Evolutionary conservation across 2,797 vertebrate genomes (phyloP).

Genomic region (Sebastes nivosus): DNA sequence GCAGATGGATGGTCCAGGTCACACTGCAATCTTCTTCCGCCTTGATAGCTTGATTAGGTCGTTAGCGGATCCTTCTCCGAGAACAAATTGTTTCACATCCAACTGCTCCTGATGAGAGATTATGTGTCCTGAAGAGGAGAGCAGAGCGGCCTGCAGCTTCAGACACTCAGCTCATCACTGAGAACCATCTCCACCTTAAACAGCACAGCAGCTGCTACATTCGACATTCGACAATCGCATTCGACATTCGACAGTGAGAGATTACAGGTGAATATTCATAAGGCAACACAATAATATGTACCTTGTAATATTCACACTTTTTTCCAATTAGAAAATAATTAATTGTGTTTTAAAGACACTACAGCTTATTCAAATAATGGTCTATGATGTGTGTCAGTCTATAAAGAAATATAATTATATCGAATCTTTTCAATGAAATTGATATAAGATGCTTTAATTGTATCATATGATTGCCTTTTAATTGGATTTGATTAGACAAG

Average conservation of each 20-base stretch:
- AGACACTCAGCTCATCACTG: constrained; percentile 75
- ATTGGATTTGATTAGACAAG: background rate
- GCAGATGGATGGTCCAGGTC: constrained; percentile 98
- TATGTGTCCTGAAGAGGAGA: constrained; percentile 78
- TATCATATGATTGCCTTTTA: background rate
- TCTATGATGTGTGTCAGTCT: background rate
- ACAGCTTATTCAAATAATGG: background rate
- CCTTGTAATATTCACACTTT: background rate
- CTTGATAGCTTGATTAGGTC: constrained; percentile 99
- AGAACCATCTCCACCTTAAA: constrained; percentile 65
- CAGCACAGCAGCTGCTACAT: constrained; percentile 15
- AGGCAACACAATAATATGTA: background rate
- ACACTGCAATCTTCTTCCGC: constrained; percentile 95
- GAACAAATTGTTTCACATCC: constrained; percentile 97
- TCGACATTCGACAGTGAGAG: background rate
- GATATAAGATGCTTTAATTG: background rate
- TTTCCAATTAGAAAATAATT: background rate
- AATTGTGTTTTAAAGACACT: background rate
- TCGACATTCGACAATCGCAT: too few species aligned
- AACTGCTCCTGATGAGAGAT: constrained; percentile 93
- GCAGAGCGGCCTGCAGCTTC: constrained; percentile 56
- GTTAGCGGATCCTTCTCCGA: constrained; percentile 93
- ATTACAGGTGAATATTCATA: constrained; percentile 9
- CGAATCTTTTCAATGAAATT: background rate
- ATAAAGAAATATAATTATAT: background rate